Evolutionary conservation across 2,797 vertebrate species (phyloP).

Genomic region (Lates japonicus): DNA sequence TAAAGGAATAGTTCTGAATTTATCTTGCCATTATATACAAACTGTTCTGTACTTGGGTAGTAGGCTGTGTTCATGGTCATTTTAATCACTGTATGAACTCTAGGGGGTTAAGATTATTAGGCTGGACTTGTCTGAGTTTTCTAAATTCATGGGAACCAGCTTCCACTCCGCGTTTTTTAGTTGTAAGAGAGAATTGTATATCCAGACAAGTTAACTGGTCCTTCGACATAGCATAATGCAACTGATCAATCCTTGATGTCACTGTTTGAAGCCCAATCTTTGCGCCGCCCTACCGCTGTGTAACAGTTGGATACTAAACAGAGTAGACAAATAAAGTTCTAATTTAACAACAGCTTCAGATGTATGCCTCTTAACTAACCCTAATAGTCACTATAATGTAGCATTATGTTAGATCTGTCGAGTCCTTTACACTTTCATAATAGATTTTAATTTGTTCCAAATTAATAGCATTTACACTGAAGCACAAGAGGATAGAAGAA

Average conservation of each 20-base stretch:
- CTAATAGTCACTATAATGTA: not conserved
- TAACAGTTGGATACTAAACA: not conserved
- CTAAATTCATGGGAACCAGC: not conserved
- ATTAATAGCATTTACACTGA: constrained; percentile 17
- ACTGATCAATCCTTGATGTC: constrained; percentile 6
- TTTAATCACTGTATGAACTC: constrained; percentile 23
- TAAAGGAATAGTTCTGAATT: constrained; percentile 34
- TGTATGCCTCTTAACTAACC: not conserved
- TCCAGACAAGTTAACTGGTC: constrained; percentile 25
- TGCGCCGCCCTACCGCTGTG: not conserved
- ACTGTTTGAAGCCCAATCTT: not conserved
- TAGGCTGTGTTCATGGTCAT: constrained; percentile 14
- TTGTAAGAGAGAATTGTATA: constrained; percentile 12
- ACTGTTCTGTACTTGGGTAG: not conserved
- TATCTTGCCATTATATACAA: not conserved
- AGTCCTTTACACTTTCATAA: not conserved
- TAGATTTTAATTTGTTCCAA: constrained; percentile 6
- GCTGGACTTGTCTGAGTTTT: constrained; percentile 20
- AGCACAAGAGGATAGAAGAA: not conserved
- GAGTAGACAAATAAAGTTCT: not conserved
- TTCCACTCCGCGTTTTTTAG: not conserved
- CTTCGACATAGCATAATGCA: constrained; percentile 5
- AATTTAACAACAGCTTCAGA: not conserved
- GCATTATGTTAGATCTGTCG: not conserved
- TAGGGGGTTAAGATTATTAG: not conserved